phyloP scores from a whole-genome alignment of 1,140 invertebrate genomes.

The Drosophila sproati region DNA sequence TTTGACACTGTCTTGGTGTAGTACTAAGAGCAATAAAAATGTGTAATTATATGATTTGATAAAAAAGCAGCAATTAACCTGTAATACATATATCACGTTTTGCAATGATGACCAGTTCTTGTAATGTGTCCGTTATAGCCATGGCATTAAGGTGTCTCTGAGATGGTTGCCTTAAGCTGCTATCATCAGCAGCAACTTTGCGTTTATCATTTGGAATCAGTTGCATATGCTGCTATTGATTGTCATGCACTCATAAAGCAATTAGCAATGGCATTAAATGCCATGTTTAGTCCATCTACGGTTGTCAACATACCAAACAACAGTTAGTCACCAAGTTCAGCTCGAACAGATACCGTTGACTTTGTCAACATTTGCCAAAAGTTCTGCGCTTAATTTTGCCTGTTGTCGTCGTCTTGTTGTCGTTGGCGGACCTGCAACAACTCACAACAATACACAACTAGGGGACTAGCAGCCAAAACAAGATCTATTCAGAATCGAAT shows the following conservation, averaged over 20 bases:
- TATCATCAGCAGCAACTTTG: constrained; percentile 18
- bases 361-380: constrained; percentile 75
- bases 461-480: constrained; percentile 7
- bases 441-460: constrained; percentile 12
- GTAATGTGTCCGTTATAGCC: neutral
- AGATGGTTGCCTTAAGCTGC: constrained; percentile 21
- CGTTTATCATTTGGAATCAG: constrained; percentile 27
- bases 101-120: neutral
- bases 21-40: too few relatives aligned
- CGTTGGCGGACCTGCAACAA: constrained; percentile 2
- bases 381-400: constrained; percentile 46
- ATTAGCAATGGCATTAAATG: constrained; percentile 73
- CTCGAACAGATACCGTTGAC: constrained; percentile 57
- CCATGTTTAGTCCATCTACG: constrained; percentile 42
- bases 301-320: constrained; percentile 48
- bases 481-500: constrained; percentile 12
- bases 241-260: constrained; percentile 70
- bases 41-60: too few relatives aligned
- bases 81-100: neutral
- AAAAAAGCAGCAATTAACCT: too few relatives aligned
- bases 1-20: too few relatives aligned
- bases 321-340: constrained; percentile 60
- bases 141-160: neutral
- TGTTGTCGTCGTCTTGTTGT: constrained; percentile 24
- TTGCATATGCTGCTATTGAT: constrained; percentile 33